Evolutionary conservation across 2,888 invertebrate species (phyloP), one percentile per base, ranked within the genome.

Genomic region (Leucoma salicis): DNA sequence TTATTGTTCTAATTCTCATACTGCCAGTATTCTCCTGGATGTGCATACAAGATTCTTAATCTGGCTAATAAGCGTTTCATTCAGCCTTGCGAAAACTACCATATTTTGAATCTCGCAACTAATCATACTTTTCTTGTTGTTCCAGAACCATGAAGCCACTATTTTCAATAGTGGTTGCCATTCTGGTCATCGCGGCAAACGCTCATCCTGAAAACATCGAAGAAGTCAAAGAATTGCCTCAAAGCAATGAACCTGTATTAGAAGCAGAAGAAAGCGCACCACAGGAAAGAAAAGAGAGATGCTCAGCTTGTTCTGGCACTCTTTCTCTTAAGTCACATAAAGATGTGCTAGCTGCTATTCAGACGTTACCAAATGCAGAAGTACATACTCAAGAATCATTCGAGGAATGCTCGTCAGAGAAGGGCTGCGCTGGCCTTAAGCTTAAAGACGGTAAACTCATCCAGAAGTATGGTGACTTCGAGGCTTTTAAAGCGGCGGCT

Each of bases 141-240:
- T 84, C 16, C 84, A 86, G 86, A 78, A 86, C 56, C 51, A 89
- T 89, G 89, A 88, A 81, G 83, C 87, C 87, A 71, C 86, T 87
- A 75, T 78, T 78, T 39, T 38, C 63, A 56, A 70, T 78, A 74
- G 83, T 85, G 78, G 87, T 78, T 64, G 80, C 80, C 53, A 56
- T 87, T 57, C 67, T 88, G 61, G 66, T 85, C 35, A 46, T 82
- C 41, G 54, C 78, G 50, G 63, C 70, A 38, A 68, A 59, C 40
- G 84, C 85, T 27, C 77, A 74, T 49, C 78, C 85, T 0, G 78
- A 86, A 33, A 79, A 75, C 60, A 79, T 74, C 34, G 74, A 82
- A 39, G 75, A 83, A 2, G 73, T 74, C 0, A 84, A 83, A 47
- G 68, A 77, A 39, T 68, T 87, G 13, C 67, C 82, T 0, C 73